A percentile compares a stretch with the other conserved stretches of the same genome.
These are phyloP conservation scores for Carposina sasakii DNA, from an alignment of 1,140 invertebrate species.

Conservation along the genomic window DNA sequence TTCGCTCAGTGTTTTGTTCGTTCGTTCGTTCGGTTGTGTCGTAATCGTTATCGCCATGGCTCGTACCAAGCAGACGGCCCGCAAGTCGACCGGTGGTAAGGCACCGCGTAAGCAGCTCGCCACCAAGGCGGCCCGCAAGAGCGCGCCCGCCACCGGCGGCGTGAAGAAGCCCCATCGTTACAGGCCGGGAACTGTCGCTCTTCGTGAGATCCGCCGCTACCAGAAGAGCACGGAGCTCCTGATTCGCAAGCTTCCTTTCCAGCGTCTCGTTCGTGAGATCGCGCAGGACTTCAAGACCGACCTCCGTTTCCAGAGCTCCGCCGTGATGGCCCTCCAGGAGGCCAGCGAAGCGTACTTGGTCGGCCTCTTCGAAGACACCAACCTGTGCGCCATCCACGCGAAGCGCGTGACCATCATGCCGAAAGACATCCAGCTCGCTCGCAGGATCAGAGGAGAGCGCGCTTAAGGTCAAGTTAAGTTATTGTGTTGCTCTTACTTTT, in stretches of 20 bases:
- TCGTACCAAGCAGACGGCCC: constrained; percentile 86
- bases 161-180: constrained; percentile 88
- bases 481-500: too few species aligned
- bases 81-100: constrained; percentile 78
- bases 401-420: constrained; percentile 95
- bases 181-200: constrained; percentile 86
- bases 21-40: too few species aligned
- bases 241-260: constrained; percentile 90
- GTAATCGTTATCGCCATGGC: constrained; percentile 82
- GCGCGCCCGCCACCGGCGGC: constrained; percentile 89
- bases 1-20: too few species aligned
- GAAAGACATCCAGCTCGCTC: constrained; percentile 90
- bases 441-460: constrained; percentile 84
- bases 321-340: constrained; percentile 78
- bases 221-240: constrained; percentile 86
- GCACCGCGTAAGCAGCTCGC: constrained; percentile 81
- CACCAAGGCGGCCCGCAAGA: constrained; percentile 78
- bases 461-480: too few species aligned
- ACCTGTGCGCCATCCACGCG: constrained; percentile 84
- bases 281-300: constrained; percentile 89
- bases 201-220: constrained; percentile 87
- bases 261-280: constrained; percentile 87
- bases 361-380: constrained; percentile 87
- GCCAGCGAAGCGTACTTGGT: constrained; percentile 82
- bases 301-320: constrained; percentile 86